A percentile compares a stretch with the other conserved stretches of the same genome.
These are phyloP conservation scores for Leptonema lineaticorne DNA, from an alignment of 1,140 invertebrate species.

Conservation along the genomic window DNA sequence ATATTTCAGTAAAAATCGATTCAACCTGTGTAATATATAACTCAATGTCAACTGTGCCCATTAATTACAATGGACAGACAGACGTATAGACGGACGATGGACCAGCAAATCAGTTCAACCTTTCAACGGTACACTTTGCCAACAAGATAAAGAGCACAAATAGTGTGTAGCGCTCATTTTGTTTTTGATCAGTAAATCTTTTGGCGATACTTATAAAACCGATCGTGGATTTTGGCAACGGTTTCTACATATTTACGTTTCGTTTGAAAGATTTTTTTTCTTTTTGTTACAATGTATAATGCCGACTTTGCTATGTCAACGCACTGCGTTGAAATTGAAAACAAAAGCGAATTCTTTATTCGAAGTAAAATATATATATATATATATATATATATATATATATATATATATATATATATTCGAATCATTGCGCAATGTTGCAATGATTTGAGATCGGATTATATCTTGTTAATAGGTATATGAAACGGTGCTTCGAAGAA, in stretches of 20 bases:
- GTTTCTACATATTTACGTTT: conserved; percentile 6
- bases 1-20: too few relatives aligned
- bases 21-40: not conserved
- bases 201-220: not conserved
- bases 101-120: not conserved
- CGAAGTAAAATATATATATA: too few relatives aligned
- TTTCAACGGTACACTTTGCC: not conserved
- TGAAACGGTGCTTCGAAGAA: too few relatives aligned
- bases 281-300: not conserved
- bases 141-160: not conserved
- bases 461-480: too few relatives aligned
- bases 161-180: not conserved
- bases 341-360: not conserved
- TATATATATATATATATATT: too few relatives aligned
- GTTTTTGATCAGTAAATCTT: not conserved
- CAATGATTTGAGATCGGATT: too few relatives aligned
- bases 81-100: not conserved
- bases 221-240: not conserved
- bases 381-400: too few relatives aligned
- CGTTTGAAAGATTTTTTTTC: too few relatives aligned
- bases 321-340: not conserved
- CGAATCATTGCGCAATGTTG: too few relatives aligned
- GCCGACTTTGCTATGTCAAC: not conserved
- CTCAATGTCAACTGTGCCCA: not conserved
- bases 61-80: not conserved